Evolutionary conservation across 2,888 invertebrate species (phyloP).

Genomic region (Protonemura montana): DNA sequence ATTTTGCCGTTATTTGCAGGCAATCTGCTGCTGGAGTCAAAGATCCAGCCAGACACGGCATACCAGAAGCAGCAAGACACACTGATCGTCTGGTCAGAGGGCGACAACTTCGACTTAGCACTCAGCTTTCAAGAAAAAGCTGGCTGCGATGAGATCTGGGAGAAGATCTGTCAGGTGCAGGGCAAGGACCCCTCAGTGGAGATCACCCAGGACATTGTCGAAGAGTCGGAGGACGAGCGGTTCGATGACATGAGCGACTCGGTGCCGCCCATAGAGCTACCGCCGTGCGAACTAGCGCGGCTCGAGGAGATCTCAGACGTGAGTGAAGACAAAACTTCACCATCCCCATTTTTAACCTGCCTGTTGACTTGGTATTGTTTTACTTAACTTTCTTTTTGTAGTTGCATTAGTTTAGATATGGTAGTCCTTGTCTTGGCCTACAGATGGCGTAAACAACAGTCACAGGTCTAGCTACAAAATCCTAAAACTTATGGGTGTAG

Average conservation of each 20-base stretch:
- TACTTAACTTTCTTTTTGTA: no score
- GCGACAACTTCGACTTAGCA: constrained; percentile 98
- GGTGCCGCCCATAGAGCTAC: constrained; percentile 92
- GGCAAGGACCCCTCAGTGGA: constrained; percentile 99
- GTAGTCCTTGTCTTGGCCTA: no score
- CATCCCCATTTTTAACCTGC: no score
- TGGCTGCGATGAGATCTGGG: constrained; percentile 99
- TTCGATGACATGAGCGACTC: constrained; percentile 97
- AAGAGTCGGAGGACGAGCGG: constrained; percentile 95
- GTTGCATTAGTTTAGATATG: no score
- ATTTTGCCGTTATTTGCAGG: constrained; percentile 57
- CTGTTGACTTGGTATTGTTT: no score
- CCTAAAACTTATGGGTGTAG: no score
- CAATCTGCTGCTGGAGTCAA: constrained; percentile 93
- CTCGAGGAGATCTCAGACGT: constrained; percentile 93
- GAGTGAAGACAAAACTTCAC: no score
- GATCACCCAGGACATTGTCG: constrained; percentile 95
- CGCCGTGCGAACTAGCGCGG: constrained; percentile 91
- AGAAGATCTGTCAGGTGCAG: constrained; percentile 99
- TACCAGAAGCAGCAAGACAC: constrained; percentile 99
- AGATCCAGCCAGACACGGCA: constrained; percentile 97
- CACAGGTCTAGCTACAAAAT: no score
- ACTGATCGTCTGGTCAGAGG: constrained; percentile 99
- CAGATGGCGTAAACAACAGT: no score
- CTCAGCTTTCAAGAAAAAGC: constrained; percentile 99